These are phyloP conservation scores for Ooceraea biroi DNA, from an alignment of 1,140 invertebrate genomes.

Conservation along the genomic window DNA sequence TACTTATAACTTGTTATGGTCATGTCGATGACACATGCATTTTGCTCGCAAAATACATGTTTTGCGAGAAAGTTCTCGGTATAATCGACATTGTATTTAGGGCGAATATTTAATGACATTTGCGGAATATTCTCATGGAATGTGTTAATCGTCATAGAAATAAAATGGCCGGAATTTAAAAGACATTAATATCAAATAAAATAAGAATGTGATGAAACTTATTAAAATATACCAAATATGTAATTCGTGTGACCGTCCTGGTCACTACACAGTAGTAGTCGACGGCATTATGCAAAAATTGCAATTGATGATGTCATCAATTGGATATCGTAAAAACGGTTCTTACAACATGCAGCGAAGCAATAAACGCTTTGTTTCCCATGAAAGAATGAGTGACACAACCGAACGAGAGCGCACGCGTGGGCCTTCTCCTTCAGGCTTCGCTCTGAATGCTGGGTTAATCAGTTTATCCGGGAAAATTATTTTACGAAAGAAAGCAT, in stretches of 20 bases:
- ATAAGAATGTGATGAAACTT: constrained; percentile 15
- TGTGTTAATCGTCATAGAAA: constrained; percentile 13
- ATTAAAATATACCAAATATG: constrained; percentile 64
- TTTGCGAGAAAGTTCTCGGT: neutral
- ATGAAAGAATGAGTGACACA: constrained; percentile 49
- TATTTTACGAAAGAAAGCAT: constrained; percentile 74
- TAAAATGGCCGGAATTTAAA: constrained; percentile 25
- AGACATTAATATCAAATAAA: constrained; percentile 46
- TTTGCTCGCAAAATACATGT: constrained; percentile 19
- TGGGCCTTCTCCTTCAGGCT: constrained; percentile 62
- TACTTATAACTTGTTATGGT: neutral
- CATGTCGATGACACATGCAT: constrained; percentile 6
- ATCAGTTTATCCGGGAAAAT: constrained; percentile 76
- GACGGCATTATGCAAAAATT: constrained; percentile 68
- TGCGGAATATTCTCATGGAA: neutral
- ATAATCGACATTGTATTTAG: constrained; percentile 29
- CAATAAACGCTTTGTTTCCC: constrained; percentile 32
- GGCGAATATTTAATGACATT: constrained; percentile 30
- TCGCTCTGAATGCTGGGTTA: constrained; percentile 72
- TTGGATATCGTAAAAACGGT: constrained; percentile 7
- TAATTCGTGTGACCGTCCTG: constrained; percentile 60
- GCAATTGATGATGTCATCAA: constrained; percentile 60
- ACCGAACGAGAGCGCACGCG: constrained; percentile 23
- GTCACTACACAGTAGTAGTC: neutral
- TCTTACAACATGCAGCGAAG: neutral